These are phyloP conservation scores for Trisateles emortualis DNA, from an alignment of 2,888 invertebrate species.

Conservation along the genomic window DNA sequence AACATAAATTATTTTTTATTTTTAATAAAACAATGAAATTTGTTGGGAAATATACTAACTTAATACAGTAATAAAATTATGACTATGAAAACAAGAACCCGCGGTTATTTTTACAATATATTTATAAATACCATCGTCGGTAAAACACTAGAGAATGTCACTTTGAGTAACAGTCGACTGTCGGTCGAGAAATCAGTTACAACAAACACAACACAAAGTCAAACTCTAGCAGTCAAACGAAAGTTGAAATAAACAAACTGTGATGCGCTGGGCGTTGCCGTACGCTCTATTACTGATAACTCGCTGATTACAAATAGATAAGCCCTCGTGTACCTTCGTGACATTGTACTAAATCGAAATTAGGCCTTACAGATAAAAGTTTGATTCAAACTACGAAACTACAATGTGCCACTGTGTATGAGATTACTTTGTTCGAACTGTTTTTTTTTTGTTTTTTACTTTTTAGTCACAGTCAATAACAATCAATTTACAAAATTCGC, in stretches of 20 bases:
- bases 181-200: conserved; percentile 42
- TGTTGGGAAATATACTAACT: too few relatives aligned
- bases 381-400: conserved; percentile 21
- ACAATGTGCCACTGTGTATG: conserved; percentile 15
- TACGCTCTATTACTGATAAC: conserved; percentile 67
- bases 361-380: conserved; percentile 57
- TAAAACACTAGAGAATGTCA: conserved; percentile 25
- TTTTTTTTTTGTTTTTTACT: conserved; percentile 17
- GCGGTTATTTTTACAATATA: too few relatives aligned
- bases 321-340: conserved; percentile 52
- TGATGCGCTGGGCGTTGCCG: conserved; percentile 76
- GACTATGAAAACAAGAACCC: too few relatives aligned
- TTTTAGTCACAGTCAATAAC: conserved; percentile 19
- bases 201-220: too few relatives aligned
- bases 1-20: neutral
- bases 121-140: neutral
- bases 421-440: conserved; percentile 21
- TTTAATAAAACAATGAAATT: too few relatives aligned
- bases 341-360: conserved; percentile 70
- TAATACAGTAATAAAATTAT: too few relatives aligned
- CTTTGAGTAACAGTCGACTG: conserved; percentile 5
- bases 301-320: conserved; percentile 76
- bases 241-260: conserved; percentile 69
- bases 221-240: conserved; percentile 24
- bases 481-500: conserved; percentile 12